Base-by-base conservation (phyloP, 2,888 invertebrate genomes). In the Osmoderma eremita region DNA sequence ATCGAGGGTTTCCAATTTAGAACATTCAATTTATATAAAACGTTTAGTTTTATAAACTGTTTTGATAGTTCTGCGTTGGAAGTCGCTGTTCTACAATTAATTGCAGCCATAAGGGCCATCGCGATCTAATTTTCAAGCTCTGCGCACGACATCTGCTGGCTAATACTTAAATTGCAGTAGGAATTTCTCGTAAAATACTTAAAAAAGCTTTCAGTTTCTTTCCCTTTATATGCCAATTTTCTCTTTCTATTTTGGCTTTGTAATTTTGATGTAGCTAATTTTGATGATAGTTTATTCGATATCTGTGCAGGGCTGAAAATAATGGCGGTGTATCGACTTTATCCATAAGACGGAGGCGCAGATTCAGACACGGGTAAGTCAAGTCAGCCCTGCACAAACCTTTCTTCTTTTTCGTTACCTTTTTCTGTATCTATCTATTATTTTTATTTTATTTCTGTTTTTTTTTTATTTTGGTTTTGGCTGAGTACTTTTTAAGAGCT, bases 241-340 rank as follows among this genome's bases (percentile, higher is more conserved):
- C 17, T 42, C 22, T 18, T 53, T 22, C 17, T 53, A n/a, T 22
- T 64, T 53, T 53, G 24, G 51, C 41, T 38, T 15, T 24, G 15
- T 42, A 24, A 13, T 22, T 63, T 50, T 41, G 22, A 30, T 45
- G 24, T 53, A 64, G 30, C 24, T 13, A 53, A 64, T 51, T 53
- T 64, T 64, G 51, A 50, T 63, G 63, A 49, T 51, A 39, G 63
- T 51, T 62, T 63, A 51, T 49, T 63, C 49, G 38, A 51, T 63
- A 53, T 63, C 49, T 86, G 85, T 86, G 86, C 86, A 87, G 86
- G 86, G 86, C 85, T 83, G 86, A 86, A 84, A 84, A 85, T 79
- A 84, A 85, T 82, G 86, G 86, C 83, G 86, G 85, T 79, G 80
- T 81, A 68, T 83, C 85, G 79, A 85, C 86, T 80, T 83, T 86